Base-by-base conservation (phyloP, 1,140 invertebrate genomes). In the Tyrophagus putrescentiae region DNA sequence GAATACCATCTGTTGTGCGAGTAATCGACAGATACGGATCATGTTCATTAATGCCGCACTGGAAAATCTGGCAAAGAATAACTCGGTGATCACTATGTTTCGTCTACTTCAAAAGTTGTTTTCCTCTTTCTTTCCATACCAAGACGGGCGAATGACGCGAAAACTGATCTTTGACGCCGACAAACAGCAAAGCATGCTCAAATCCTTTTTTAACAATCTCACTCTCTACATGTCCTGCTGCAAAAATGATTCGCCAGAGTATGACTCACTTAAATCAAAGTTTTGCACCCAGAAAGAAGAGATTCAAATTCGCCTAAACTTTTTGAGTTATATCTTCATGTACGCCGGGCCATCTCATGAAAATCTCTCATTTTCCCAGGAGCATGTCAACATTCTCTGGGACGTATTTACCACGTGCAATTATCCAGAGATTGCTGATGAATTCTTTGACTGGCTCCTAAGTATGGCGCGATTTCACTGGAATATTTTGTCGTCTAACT, bases 1-100 rank as follows among this genome's bases (percentile, higher is more conserved):
- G 65, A 87, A 86, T 66, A 72, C 94, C 1, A 76, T 95, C 1
- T 93, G 88, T 68, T 92, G 85, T 66, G 90, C 85, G 68, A 85
- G 85, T 33, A 86, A 91, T 67, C 82, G 85, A 63, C 76, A 83
- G 45, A 88, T 94, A 54, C 77, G 86, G 32, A 88, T 89, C 69
- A 92, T 92, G 74, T 94, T 95, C 67, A 93, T 95, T 67, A 88
- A 93, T 73, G 89, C 87, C 0, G 94, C 89, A 68, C 74, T 95
- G 29, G 82, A 90, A 64, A 94, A 94, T 74, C 73, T 95, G 41
- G 83, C 87, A 13, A 81, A 81, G 60, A 88, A 93, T 72, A 79
- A 83, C 66, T 91, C 87, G 57, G 86, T 93, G 0, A 84, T 90
- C 0, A 82, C 94, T 0, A 92, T 88, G 6, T 71, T 95, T 57